Evolutionary conservation across 2,113 vertebrate genomes (phyloP), one percentile per base, ranked within the genome.

Genomic region (Psophia crepitans): DNA sequence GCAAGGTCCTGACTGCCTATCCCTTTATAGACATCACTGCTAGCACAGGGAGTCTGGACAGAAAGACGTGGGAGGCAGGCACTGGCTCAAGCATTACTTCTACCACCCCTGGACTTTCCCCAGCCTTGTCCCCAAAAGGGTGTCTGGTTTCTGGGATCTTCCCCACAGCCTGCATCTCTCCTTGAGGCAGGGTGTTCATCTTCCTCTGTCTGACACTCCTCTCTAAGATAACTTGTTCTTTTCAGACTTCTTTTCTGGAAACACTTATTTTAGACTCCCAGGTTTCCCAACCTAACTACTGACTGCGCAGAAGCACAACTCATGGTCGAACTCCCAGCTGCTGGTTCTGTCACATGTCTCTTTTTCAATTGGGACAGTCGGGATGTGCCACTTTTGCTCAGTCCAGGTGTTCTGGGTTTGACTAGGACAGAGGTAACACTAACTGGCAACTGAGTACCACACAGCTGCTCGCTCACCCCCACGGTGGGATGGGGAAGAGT

Each of bases 1-100:
- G 4, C 6, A 63, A 54, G 8, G 39, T 24, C 9, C 9, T 54
- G 54, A 24, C 5, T 39, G 14, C 2, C 4, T 1, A 0, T 28
- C 18, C 8, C 26, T 14, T 66, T 14, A 37, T 5, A 9, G 23
- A 30, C 5, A 11, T 16, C 20, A 32, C 2, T 43, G 10, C 37
- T 58, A 23, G 3, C 16, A 37, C 12, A 53, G 16, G 37, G 6
- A 63, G 11, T 3, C 7, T 43, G 27, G 11, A n/a, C 7, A 64
- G 54, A 82, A 77, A 22, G 14, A 16, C 4, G 14, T 8, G 4
- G 14, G 8, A 5, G 9, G 2, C 6, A 28, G 17, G 6, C 17
- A 57, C 10, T 17, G 37, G 1, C 5, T 68, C 5, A 41, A 24
- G 12, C 0, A 1, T 51, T 14, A 48, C 23, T 22, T 15, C 35